These are phyloP conservation scores for Probaryconus sp. DNA, from an alignment of 1,140 invertebrate genomes.

Conservation along the genomic window DNA sequence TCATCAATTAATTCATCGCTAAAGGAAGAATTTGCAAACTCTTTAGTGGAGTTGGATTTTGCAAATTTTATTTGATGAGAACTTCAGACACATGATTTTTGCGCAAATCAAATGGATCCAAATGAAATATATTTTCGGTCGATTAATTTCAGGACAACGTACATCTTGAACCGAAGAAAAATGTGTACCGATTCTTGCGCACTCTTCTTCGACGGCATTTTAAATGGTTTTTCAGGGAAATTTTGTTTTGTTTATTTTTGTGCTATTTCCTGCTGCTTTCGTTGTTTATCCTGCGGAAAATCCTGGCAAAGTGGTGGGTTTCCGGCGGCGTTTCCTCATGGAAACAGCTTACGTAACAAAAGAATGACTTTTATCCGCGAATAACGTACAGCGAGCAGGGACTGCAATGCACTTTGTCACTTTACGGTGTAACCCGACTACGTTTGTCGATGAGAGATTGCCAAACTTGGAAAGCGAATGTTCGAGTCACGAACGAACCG, in stretches of 20 bases:
- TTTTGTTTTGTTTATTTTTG: conserved; percentile 49
- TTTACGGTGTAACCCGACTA: conserved; percentile 46
- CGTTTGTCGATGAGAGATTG: conserved; percentile 59
- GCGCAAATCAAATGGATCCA: too few species aligned
- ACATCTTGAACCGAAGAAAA: too few species aligned
- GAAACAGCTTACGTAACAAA: conserved; percentile 62
- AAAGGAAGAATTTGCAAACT: too few species aligned
- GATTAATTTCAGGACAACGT: too few species aligned
- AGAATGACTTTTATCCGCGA: conserved; percentile 63
- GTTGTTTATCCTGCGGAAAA: conserved; percentile 67
- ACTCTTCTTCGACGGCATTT: conserved; percentile 46
- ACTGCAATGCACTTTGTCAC: conserved; percentile 60
- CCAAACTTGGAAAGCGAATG: conserved; percentile 51
- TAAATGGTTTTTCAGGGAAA: conserved; percentile 48
- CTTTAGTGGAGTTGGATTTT: too few species aligned
- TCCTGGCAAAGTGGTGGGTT: conserved; percentile 63
- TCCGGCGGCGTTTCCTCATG: conserved; percentile 61
- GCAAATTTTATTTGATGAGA: too few species aligned
- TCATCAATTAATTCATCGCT: too few species aligned
- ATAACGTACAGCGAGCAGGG: conserved; percentile 58
- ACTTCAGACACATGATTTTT: too few species aligned
- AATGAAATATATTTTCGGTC: too few species aligned
- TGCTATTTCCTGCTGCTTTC: conserved; percentile 54
- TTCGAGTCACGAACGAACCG: conserved; percentile 36
- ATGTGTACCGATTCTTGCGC: not conserved